Evolutionary conservation across 2,113 vertebrate species (phyloP), one percentile per base, ranked within the genome.

Genomic region (Tretioscincus oriximinensis): DNA sequence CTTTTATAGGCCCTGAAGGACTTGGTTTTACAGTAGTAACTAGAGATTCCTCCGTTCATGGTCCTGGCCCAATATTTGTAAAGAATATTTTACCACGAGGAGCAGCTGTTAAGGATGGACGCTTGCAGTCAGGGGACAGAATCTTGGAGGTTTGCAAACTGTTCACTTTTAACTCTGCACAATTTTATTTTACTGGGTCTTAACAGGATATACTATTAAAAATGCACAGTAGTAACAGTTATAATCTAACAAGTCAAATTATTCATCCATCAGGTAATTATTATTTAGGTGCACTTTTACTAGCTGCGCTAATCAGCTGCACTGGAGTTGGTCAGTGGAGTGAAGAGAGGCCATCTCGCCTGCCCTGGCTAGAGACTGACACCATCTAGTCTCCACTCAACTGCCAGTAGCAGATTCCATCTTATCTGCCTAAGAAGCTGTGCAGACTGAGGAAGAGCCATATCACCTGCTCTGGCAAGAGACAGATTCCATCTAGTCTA

Each of bases 1-100:
- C 84, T 92, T 26, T 0, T 68, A 18, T 91, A 99, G 98, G 98
- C 88, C 91, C 96, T 7, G 98, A 99, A 89, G 98, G 98, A 70
- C 96, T 99, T 82, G 98, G 98, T 60, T 99, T 99, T 88, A 99
- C 98, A 1, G 98, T 99, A 5, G 98, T 99, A 81, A 99, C 98
- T 81, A 97, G 98, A 94, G 98, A 99, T 80, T 98, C 98, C 69
- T 97, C 98, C 45, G 92, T 98, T 8, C 97, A 98, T 0, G 97
- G 96, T 20, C 97, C 96, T 1, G 97, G 98, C 49, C 98, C 98
- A 0, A 99, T 99, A 91, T 96, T 99, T 35, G 97, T 99, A 78
- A 99, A 99, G 91, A 99, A 99, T 89, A 99, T 99, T 92, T 94
- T 99, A 29, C 96, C 97, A 21, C 97, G 97, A 66, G 98, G 98